Base-by-base conservation (phyloP, 2,113 vertebrate genomes). In the Madoqua kirkii region DNA sequence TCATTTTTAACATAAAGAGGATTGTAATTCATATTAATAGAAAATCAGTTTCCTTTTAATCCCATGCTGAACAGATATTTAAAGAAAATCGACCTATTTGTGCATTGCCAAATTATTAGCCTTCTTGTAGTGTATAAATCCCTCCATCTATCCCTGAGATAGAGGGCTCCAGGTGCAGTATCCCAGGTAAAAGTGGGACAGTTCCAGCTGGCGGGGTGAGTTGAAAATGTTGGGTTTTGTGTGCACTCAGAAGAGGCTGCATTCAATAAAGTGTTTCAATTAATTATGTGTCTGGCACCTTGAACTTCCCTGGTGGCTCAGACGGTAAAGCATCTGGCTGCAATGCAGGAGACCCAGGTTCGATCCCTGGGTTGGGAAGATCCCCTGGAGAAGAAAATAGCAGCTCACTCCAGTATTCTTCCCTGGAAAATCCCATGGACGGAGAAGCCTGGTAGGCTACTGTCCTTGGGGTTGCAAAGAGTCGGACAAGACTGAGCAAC, bases 1-100 rank as follows among this genome's bases (percentile, higher is more conserved):
- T 95, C 87, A 85, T 87, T 91, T 97, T 97, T 84, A 89, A 86
- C 17, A 78, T 33, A 93, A 93, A 96, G 36, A 93, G 33, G 60
- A 36, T 96, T 93, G 29, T 52, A 71, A 91, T 94, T 71, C 57
- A 96, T 91, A 93, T 67, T 90, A 94, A 85, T 82, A 91, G 89
- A 95, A 91, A 92, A 50, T 23, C 50, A 54, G 57, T 84, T 87
- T 96, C 55, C 62, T 96, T 90, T 90, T 59, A 74, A 50, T 87
- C 25, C 19, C 84, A 74, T 10, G 33, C 33, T 45, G 84, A 93
- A 74, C 31, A 95, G 43, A 54, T 96, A 95, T 95, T 95, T 96
- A 91, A 96, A 78, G 95, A 84, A 95, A 91, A 87, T 13, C 50
- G 92, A 87, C 79, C 93, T 91, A 76, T 25, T 81, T 95, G 79